Base-by-base conservation (phyloP, 2,797 vertebrate genomes). In the Helarctos malayanus region DNA sequence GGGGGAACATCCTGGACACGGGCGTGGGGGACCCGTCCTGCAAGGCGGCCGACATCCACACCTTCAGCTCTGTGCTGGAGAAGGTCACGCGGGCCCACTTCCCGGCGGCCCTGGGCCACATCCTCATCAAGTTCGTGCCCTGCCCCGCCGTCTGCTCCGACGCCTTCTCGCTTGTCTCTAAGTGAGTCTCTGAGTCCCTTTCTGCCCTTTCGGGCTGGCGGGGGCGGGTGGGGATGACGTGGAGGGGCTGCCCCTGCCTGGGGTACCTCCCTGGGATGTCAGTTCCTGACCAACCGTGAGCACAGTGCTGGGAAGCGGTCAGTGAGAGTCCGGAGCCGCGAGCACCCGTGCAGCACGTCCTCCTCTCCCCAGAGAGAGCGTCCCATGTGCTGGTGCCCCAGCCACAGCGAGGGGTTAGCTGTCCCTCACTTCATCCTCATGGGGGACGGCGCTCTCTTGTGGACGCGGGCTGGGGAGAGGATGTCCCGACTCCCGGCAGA, bases 71-170 rank as follows among this genome's bases (percentile, higher is more conserved):
- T 0, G 99, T 99, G 95, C 98, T 99, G 97, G 99, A 99, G 98
- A 99, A 99, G 97, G 99, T 99, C 98, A 99, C 98, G 0, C 98
- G 92, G 25, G 99, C 98, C 3, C 99, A 99, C 98, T 99, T 99
- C 97, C 99, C 99, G 18, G 99, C 99, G 0, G 99, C 99, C 19
- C 98, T 99, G 29, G 99, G 99, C 63, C 99, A 99, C n/a, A 99
- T 99, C 98, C 99, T 99, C 97, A 99, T 99, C 98, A 99, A 99
- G 92, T 99, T 99, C 73, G 99, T 99, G 97, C 98, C 99, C 7
- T 99, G 99, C 98, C 99, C 99, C 3, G 99, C 99, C 12, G 99
- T 99, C 98, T 99, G 99, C 54, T 99, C 99, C 0, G 99, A 99
- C 91, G 99, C 99, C 94, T 99, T 99, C 98, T 99, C 99, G 3